A percentile compares a stretch with the other conserved stretches of the same genome.
Evolutionary conservation across 2,797 vertebrate species (phyloP).

Genomic region (Gambelia wislizenii): DNA sequence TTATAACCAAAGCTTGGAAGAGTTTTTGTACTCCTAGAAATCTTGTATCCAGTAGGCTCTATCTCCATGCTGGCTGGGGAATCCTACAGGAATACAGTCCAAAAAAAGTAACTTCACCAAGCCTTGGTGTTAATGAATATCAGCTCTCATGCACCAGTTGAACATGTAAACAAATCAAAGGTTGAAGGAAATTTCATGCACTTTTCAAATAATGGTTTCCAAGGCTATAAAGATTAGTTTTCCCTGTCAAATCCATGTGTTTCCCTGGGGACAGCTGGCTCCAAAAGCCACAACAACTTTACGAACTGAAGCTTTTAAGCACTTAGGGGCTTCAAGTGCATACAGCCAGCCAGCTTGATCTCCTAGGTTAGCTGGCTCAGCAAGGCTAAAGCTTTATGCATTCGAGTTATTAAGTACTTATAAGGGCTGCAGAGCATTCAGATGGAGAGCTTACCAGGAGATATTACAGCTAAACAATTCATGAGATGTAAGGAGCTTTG

Average conservation of each 20-base stretch:
- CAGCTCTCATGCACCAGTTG: too few species aligned
- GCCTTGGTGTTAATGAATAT: too few species aligned
- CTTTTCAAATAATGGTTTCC: background rate
- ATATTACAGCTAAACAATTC: conserved; percentile 27
- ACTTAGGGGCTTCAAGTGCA: background rate
- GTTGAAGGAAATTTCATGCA: background rate
- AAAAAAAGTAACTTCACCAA: too few species aligned
- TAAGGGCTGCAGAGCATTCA: conserved; percentile 14
- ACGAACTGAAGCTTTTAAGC: conserved; percentile 9
- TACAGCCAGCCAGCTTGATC: conserved; percentile 5
- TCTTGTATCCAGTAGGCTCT: too few species aligned
- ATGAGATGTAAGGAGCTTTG: background rate
- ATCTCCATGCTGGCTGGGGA: too few species aligned
- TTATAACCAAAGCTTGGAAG: too few species aligned
- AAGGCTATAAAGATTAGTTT: background rate
- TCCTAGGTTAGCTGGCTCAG: conserved; percentile 16
- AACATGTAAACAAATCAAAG: conserved; percentile 6
- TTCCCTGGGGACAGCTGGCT: conserved; percentile 5
- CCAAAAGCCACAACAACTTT: conserved; percentile 7
- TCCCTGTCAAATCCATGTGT: background rate
- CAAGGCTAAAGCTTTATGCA: conserved; percentile 17
- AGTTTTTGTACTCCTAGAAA: too few species aligned
- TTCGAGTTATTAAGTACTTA: conserved; percentile 4
- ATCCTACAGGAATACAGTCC: too few species aligned
- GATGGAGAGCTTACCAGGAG: background rate